Conservation (phyloP, 2,113 vertebrate species). For the Neopipo cinnamomea region DNA sequence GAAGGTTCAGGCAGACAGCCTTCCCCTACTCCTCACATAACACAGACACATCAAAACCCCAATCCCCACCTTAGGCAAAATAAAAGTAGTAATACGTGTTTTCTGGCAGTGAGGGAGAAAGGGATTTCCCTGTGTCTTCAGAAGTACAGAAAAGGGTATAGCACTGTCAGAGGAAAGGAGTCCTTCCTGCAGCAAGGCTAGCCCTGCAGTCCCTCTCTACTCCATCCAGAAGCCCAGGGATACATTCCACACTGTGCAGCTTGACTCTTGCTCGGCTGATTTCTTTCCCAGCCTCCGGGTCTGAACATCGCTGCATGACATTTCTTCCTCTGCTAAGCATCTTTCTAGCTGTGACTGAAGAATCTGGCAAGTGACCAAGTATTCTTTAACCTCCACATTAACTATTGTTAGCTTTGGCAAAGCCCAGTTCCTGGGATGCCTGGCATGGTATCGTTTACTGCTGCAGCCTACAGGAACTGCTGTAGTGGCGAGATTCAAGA, state of each 20-base stretch:
- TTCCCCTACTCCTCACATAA: neutral
- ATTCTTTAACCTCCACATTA: slow-evolving; percentile 29
- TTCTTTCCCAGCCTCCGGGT: neutral
- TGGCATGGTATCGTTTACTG: neutral
- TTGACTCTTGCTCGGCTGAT: neutral
- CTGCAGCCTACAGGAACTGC: slow-evolving; percentile 46
- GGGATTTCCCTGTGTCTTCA: neutral
- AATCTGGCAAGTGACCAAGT: neutral
- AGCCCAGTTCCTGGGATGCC: neutral
- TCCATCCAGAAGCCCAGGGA: neutral
- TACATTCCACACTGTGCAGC: neutral
- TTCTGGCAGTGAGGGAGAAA: neutral
- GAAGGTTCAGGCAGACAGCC: neutral
- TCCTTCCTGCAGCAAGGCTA: neutral
- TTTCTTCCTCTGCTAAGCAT: neutral
- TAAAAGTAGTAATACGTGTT: neutral
- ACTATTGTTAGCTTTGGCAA: slow-evolving; percentile 49
- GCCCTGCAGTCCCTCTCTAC: neutral
- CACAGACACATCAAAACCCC: neutral
- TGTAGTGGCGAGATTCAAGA: slow-evolving; percentile 31
- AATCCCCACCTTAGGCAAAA: neutral
- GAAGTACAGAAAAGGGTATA: neutral
- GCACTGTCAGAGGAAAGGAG: neutral
- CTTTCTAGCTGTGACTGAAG: slow-evolving; percentile 31
- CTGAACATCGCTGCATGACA: neutral